Base-by-base conservation (phyloP, 1,140 invertebrate genomes). In the Drosophila virilis region DNA sequence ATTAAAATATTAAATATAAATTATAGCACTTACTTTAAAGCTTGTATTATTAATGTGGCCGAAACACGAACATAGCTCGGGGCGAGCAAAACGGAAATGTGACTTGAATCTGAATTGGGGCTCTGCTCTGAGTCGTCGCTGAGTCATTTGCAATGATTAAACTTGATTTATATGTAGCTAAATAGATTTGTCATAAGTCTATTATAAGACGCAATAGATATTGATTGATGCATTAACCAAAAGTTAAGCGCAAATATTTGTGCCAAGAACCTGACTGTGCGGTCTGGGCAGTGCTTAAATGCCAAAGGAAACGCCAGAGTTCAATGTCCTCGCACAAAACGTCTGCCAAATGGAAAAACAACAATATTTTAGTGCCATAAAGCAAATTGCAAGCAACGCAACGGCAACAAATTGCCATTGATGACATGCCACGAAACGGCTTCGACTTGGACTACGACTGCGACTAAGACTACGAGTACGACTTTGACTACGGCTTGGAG, bases 1-100 rank as follows among this genome's bases (percentile, higher is more conserved):
- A 86, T 86, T 86, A 86, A 83, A 83, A 83, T 79, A 83, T 86
- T 88, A 88, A 52, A 74, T 60, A 78, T 77, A 61, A 80, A 76
- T 55, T 65, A 57, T 37, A 70, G 69, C 65, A 58, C 57, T 52
- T 74, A 51, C 46, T 51, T 61, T 43, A 37, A 32, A 55, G 45
- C 8, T 42, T 1, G 51, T 51, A 22, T 71, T 71, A 66, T 78
- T 75, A 66, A 78, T 78, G 76, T 71, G 76, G 10, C 48, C 55
- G 48, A 75, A 75, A 52, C 82, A 82, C 84, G 72, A 86, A 74
- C 60, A 59, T 58, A 70, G 61, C 66, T 52, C 72, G 38, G 32
- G 43, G 51, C 13, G 35, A 58, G 12, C 42, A 55, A 48, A 66
- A 71, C 62, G 54, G 62, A 86, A 78, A 50, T 78, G 58, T 58